A percentile compares a stretch with the other conserved stretches of the same genome.
Conservation (phyloP, 1,140 invertebrate species). For the Rhynchophorus ferrugineus region DNA sequence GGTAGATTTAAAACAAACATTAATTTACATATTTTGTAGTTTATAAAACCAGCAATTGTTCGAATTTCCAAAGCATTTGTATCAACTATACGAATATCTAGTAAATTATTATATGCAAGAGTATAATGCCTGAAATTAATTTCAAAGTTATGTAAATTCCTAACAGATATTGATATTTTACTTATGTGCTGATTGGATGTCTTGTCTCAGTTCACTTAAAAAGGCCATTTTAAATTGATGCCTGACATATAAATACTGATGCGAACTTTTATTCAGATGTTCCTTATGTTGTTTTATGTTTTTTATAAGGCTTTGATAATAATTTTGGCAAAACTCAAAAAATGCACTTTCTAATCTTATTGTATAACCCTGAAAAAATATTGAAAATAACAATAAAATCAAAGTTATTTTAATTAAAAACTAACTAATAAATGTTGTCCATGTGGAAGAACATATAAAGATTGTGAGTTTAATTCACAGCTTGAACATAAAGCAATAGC, state of each 20-base stretch:
- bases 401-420: not conserved
- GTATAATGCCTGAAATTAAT: constrained; percentile 77
- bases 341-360: constrained; percentile 84
- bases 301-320: constrained; percentile 85
- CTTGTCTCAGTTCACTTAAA: constrained; percentile 87
- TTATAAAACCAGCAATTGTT: constrained; percentile 89
- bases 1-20: constrained; percentile 83
- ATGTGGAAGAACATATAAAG: constrained; percentile 81
- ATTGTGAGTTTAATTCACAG: constrained; percentile 87
- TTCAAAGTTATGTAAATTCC: too few relatives aligned
- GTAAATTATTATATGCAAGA: constrained; percentile 81
- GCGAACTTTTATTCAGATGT: constrained; percentile 84
- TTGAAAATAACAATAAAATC: not conserved
- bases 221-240: constrained; percentile 98
- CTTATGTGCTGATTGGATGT: constrained; percentile 82
- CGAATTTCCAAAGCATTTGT: constrained; percentile 90
- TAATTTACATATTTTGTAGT: constrained; percentile 89
- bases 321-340: constrained; percentile 83
- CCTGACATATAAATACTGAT: constrained; percentile 86
- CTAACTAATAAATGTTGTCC: constrained; percentile 66
- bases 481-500: constrained; percentile 80
- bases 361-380: constrained; percentile 52
- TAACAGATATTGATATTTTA: too few relatives aligned
- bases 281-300: constrained; percentile 82
- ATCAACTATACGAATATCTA: constrained; percentile 81